Evolutionary conservation across 1,140 invertebrate species (phyloP), one percentile per base, ranked within the genome.

Genomic region (Penaeus indicus): DNA sequence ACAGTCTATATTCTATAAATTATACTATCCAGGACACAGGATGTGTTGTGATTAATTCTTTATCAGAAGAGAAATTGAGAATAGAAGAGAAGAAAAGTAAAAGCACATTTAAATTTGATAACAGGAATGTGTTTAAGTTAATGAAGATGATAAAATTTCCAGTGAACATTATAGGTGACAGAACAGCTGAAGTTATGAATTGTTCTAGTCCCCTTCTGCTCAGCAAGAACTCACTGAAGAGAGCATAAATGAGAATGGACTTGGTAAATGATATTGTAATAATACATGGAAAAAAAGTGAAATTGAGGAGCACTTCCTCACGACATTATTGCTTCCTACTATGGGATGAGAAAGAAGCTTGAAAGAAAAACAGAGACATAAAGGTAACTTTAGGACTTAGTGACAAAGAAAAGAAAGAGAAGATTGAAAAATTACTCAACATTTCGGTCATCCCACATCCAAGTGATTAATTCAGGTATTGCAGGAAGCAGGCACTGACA

Each of bases 141-240:
- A 64, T 64, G 63, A 64, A 64, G n/a, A 64, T 64, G 63, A 18
- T n/a, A n/a, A n/a, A 64, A 64, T 64, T 64, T 64, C 63, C 63
- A 64, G 63, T 64, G 63, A 64, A 64, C 63, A 64, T 64, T 64
- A 64, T 64, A 64, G 63, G 63, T n/a, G 63, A 64, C n/a, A n/a
- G 25, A 67, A 7, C 7, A 21, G 64, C 64, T 67, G 64, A 67
- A 3, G 64, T 67, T 1, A 7, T 67, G 5, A 67, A 67, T 67
- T 67, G 7, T 25, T 67, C 25, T 3, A 67, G 2, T 67, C 7
- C 7, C 64, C 7, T 67, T 67, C 64, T 67, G 1, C 7, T 67
- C 25, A 67, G 64, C 64, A 67, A 67, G 64, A 67, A 67, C 2
- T 67, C 64, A 67, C 2, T 67, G 64, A 67, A 2, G 2, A 67